A percentile compares a stretch with the other conserved stretches of the same genome.
phyloP scores from a whole-genome alignment of 1,140 invertebrate species.

The Lasioglossum albipes region DNA sequence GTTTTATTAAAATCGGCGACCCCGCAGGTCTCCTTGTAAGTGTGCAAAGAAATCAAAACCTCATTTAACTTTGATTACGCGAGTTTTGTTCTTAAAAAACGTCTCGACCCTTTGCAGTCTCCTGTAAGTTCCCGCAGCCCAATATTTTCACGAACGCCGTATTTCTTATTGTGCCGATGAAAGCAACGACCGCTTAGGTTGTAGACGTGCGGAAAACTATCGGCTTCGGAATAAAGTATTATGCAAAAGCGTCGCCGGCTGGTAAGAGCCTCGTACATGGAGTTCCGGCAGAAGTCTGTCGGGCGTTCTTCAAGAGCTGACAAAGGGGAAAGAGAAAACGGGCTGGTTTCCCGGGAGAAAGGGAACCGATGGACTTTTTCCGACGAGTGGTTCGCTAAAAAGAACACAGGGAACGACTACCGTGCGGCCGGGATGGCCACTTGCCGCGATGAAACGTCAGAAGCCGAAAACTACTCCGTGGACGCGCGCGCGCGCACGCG shows the following conservation, averaged over 20 bases:
- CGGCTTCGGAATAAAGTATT: conserved; percentile 14
- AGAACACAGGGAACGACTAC: conserved; percentile 18
- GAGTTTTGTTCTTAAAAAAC: too few species aligned
- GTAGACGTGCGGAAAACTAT: conserved; percentile 1
- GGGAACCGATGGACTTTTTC: conserved; percentile 64
- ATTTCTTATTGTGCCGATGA: background rate
- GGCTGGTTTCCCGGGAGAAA: conserved; percentile 3
- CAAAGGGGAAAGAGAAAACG: background rate
- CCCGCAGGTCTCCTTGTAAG: too few species aligned
- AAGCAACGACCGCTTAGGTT: conserved; percentile 8
- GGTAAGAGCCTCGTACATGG: background rate
- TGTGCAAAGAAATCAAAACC: too few species aligned
- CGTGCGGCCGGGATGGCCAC: conserved; percentile 55
- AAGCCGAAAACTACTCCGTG: conserved; percentile 60
- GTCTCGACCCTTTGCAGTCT: too few species aligned
- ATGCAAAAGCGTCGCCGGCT: conserved; percentile 1
- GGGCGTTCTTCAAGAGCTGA: background rate
- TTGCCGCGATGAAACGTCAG: conserved; percentile 66
- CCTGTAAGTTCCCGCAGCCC: background rate
- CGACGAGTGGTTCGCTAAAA: conserved; percentile 64
- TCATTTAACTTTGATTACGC: too few species aligned
- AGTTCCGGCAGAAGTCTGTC: background rate
- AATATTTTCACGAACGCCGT: background rate
- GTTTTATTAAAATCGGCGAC: too few species aligned
- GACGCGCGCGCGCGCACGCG: conserved; percentile 1